Evolutionary conservation across 2,113 vertebrate species (phyloP).

Genomic region (Bambusicola thoracicus): DNA sequence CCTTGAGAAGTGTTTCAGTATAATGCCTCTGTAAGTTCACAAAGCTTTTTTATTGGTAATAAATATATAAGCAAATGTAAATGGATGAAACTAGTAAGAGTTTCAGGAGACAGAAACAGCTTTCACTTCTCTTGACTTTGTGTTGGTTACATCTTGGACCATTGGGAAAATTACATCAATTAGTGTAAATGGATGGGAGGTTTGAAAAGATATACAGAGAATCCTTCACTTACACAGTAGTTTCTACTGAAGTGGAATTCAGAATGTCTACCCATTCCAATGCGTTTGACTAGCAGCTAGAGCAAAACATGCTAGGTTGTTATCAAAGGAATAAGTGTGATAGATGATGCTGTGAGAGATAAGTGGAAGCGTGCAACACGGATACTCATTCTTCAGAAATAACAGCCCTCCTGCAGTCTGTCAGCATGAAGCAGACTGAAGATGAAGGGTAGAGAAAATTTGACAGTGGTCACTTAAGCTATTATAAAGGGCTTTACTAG

Average conservation of each 20-base stretch:
- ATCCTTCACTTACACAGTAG: neutral
- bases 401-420: neutral
- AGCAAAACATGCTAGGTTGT: neutral
- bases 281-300: neutral
- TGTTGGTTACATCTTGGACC: neutral
- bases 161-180: neutral
- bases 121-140: neutral
- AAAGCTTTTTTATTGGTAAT: neutral
- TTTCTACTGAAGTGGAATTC: neutral
- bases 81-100: neutral
- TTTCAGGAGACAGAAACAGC: neutral
- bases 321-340: neutral
- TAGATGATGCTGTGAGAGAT: neutral
- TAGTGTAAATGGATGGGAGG: neutral
- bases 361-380: neutral
- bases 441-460: neutral
- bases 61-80: neutral
- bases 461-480: neutral
- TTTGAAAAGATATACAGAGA: neutral
- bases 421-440: neutral
- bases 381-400: neutral
- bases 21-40: neutral
- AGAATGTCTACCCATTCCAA: neutral
- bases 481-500: neutral
- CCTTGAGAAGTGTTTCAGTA: neutral